A percentile compares a stretch with the other conserved stretches of the same genome.
These are phyloP conservation scores for Anolis apletophallus DNA, from an alignment of 2,797 vertebrate species.

Conservation along the genomic window DNA sequence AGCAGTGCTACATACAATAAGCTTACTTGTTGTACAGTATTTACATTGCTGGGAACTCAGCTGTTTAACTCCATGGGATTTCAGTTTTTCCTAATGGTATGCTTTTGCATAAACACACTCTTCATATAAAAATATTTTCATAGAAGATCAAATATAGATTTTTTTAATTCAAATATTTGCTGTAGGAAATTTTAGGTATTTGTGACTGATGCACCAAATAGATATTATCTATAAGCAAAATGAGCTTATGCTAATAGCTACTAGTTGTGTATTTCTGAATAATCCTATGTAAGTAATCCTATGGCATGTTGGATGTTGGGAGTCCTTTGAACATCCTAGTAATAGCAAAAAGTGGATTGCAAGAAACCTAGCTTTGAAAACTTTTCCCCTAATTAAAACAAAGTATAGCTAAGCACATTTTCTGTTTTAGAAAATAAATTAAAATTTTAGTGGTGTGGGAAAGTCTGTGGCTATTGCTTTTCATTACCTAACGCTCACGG, in stretches of 20 bases:
- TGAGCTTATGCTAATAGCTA: background rate
- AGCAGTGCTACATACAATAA: no score
- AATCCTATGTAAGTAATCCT: constrained; percentile 7
- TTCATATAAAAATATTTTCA: background rate
- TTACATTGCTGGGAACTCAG: background rate
- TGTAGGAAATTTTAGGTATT: background rate
- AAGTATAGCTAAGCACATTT: background rate
- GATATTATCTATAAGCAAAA: background rate
- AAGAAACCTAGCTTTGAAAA: constrained; percentile 20
- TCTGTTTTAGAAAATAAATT: constrained; percentile 7
- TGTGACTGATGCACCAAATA: background rate
- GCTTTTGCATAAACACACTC: background rate
- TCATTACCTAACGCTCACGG: background rate
- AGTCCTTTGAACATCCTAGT: background rate
- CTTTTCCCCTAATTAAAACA: constrained; percentile 2
- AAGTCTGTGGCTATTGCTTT: background rate
- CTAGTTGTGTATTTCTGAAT: constrained; percentile 18
- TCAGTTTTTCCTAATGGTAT: background rate
- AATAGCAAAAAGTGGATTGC: background rate
- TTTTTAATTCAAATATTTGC: background rate
- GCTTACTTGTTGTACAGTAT: background rate
- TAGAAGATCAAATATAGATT: background rate
- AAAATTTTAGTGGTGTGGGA: background rate
- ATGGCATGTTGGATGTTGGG: background rate
- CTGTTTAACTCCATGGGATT: background rate